Conservation (phyloP, 2,797 vertebrate species). For the Australoheros facetus region DNA sequence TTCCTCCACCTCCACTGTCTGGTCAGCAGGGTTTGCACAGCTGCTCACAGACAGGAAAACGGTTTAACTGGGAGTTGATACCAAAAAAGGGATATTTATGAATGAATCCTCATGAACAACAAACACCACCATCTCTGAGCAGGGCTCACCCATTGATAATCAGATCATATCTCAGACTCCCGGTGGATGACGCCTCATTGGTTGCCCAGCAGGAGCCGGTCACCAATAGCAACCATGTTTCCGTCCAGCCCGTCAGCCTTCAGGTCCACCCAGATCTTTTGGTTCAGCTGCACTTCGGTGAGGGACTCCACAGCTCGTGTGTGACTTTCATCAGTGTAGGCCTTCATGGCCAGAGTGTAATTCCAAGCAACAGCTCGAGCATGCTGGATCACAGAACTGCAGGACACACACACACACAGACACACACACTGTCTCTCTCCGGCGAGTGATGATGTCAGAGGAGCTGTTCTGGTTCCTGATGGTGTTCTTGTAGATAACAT, state of each 20-base stretch:
- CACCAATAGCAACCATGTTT: slow-evolving; percentile 3
- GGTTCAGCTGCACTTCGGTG: background rate
- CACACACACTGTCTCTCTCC: background rate
- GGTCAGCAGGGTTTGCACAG: background rate
- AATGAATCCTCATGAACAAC: too few species aligned
- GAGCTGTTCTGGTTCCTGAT: background rate
- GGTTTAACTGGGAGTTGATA: background rate
- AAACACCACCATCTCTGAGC: too few species aligned
- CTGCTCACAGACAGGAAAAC: slow-evolving; percentile 9
- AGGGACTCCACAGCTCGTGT: background rate
- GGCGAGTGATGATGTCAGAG: background rate
- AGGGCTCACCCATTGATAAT: slow-evolving; percentile 5
- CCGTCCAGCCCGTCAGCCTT: slow-evolving; percentile 10
- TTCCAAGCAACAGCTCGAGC: background rate
- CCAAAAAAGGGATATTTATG: too few species aligned
- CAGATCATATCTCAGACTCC: slow-evolving; percentile 16
- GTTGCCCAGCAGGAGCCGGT: slow-evolving; percentile 51
- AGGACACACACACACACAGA: too few species aligned
- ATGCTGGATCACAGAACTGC: too few species aligned
- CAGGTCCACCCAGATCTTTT: slow-evolving; percentile 48
- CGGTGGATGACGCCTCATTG: background rate
- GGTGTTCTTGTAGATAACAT: slow-evolving; percentile 17
- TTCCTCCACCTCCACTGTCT: slow-evolving; percentile 7
- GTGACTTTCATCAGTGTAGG: background rate
- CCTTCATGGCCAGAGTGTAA: too few species aligned